Base-by-base conservation (phyloP, 2,113 vertebrate genomes). In the Marcusenius ussheri region DNA sequence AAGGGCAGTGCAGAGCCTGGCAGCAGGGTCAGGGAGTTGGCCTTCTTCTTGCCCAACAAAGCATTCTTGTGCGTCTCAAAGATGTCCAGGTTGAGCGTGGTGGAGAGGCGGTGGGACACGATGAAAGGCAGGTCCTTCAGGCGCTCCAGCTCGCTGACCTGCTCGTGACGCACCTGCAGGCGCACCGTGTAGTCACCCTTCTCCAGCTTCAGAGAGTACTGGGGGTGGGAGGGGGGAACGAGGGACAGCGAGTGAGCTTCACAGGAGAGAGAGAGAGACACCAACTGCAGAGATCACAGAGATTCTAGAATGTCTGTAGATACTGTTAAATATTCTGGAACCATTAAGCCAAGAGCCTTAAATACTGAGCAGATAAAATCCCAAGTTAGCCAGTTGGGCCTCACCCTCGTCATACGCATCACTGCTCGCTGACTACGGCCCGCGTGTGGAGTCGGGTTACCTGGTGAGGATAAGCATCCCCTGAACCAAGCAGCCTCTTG, bases 391-490 rank as follows among this genome's bases (percentile, higher is more conserved):
- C 31, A 74, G 31, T 1, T 1, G 11, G 66, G 10, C 70, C 31
- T 39, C 42, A 80, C n/a, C 13, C 31, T 80, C 15, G 13, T 35
- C n/a, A 80, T 7, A 7, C 17, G 77, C 77, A 2, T 83, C 62
- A 31, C 2, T 27, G 62, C 42, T 83, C 8, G 39, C 7, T 2
- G 19, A 45, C 19, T 83, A 8, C 39, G 24, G 77, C 77, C 15
- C 13, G 1, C 17, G 3, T 19, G 77, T 21, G 77, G 35, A 45
- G 77, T 19, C 83, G 0, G 9, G 51, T 19, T 96, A 99, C 98
- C 98, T 99, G 98, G 93, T 99, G 98, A 83, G 98, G 98, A 93
- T 99, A 99, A n/a, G 98, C 98, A 47, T 99, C 98, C 4, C 98
- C 98, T 53, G 98, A 98, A 10, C 98, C 98, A 95, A 99, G 96